Evolutionary conservation across 2,113 vertebrate genomes (phyloP).

Genomic region (Stercorarius parasiticus): DNA sequence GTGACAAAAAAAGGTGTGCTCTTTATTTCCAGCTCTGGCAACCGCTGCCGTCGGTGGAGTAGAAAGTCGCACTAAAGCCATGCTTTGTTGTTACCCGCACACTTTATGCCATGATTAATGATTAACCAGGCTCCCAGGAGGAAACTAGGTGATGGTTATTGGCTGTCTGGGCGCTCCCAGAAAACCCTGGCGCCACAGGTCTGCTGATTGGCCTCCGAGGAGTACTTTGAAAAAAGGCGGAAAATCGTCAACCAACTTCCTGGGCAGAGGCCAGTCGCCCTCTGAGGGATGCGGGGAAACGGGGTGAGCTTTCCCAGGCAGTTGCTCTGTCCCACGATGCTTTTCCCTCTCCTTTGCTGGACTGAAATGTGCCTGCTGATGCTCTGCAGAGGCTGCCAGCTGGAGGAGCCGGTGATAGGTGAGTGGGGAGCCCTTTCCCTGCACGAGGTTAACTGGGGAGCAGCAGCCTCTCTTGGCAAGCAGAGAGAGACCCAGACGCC

Average conservation of each 20-base stretch:
- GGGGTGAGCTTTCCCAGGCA: accelerated
- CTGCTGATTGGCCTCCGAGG: accelerated
- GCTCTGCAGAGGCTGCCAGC: background rate
- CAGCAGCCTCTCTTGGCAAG: background rate
- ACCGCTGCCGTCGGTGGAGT: accelerated
- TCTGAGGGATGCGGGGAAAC: background rate
- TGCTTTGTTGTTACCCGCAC: accelerated
- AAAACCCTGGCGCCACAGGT: background rate
- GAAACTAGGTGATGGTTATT: too few relatives aligned
- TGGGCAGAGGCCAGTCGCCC: accelerated
- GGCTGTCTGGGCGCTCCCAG: accelerated
- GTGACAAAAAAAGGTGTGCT: too few relatives aligned
- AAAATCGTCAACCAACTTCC: accelerated
- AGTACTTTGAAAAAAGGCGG: accelerated
- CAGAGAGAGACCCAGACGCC: background rate
- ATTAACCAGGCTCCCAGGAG: background rate
- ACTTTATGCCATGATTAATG: accelerated
- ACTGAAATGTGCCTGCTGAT: background rate
- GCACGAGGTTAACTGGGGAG: background rate
- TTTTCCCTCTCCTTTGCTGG: background rate
- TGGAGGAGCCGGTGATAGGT: accelerated
- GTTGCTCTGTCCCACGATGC: background rate
- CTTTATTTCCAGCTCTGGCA: background rate
- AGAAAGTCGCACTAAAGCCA: background rate
- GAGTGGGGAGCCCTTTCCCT: background rate